Evolutionary conservation across 2,113 vertebrate genomes (phyloP).

Genomic region (Cottus gobio): DNA sequence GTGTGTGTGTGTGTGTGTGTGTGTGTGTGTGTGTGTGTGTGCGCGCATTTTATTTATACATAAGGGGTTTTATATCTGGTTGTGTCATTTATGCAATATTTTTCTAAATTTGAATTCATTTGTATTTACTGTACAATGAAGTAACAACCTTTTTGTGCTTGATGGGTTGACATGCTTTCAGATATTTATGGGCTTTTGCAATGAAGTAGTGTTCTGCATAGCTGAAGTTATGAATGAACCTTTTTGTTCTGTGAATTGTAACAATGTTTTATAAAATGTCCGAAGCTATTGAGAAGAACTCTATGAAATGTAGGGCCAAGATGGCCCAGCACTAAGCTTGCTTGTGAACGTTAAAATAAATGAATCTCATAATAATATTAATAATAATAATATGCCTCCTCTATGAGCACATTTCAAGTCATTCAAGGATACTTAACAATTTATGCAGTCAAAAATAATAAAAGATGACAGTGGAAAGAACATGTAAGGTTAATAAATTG

Average conservation of each 20-base stretch:
- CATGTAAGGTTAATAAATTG: too few relatives aligned
- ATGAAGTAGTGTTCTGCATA: neutral
- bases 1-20: neutral
- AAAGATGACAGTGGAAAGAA: too few relatives aligned
- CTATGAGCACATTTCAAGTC: too few relatives aligned
- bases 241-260: neutral
- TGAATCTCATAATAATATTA: too few relatives aligned
- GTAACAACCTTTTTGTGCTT: neutral
- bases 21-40: neutral
- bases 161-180: neutral
- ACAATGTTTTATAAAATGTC: neutral
- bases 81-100: neutral
- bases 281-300: neutral
- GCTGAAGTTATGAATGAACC: neutral
- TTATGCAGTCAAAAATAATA: too few relatives aligned
- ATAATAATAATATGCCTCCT: too few relatives aligned
- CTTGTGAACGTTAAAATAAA: neutral
- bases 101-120: neutral
- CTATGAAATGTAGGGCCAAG: neutral
- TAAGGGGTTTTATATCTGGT: neutral
- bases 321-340: neutral
- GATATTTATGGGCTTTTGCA: neutral
- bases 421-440: too few relatives aligned
- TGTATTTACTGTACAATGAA: neutral
- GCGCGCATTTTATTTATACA: neutral